Conservation (phyloP, 1,140 invertebrate species). For the Neodiprion fabricii region DNA sequence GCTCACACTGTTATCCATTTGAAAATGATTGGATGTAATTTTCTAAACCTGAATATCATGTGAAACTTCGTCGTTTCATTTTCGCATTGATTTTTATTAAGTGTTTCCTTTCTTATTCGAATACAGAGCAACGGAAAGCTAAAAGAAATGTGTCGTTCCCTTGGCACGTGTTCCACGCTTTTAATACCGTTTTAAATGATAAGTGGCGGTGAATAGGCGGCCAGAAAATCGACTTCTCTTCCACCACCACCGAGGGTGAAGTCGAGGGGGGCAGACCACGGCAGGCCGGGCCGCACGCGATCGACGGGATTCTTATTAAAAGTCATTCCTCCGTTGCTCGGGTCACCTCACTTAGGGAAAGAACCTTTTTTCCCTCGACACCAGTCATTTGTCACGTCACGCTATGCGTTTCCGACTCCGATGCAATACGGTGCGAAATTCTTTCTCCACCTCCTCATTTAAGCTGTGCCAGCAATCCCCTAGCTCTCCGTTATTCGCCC, state of each 20-base stretch:
- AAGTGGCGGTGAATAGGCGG: conserved; percentile 6
- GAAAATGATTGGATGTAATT: too few species aligned
- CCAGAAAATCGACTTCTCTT: conserved; percentile 1
- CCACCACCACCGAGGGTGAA: background rate
- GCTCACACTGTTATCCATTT: too few species aligned
- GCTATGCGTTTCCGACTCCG: background rate
- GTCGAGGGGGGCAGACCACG: background rate
- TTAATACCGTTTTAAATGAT: conserved; percentile 1
- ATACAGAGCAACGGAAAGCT: background rate
- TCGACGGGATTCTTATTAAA: conserved; percentile 39
- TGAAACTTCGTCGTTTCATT: too few species aligned
- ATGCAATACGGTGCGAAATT: conserved; percentile 18
- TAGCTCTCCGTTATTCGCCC: conserved; percentile 35
- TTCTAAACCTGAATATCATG: too few species aligned
- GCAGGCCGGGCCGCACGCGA: background rate
- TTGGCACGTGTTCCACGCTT: conserved; percentile 3
- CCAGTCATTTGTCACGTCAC: conserved; percentile 44
- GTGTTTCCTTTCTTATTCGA: too few species aligned
- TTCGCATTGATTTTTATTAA: too few species aligned
- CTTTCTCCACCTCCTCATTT: conserved; percentile 37
- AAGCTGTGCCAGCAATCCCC: conserved; percentile 34
- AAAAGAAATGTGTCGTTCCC: background rate
- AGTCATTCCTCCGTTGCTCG: conserved; percentile 40
- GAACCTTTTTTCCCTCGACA: conserved; percentile 38
- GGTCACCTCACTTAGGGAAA: conserved; percentile 37